phyloP scores from a whole-genome alignment of 2,113 vertebrate species.

The Clupea harengus region DNA sequence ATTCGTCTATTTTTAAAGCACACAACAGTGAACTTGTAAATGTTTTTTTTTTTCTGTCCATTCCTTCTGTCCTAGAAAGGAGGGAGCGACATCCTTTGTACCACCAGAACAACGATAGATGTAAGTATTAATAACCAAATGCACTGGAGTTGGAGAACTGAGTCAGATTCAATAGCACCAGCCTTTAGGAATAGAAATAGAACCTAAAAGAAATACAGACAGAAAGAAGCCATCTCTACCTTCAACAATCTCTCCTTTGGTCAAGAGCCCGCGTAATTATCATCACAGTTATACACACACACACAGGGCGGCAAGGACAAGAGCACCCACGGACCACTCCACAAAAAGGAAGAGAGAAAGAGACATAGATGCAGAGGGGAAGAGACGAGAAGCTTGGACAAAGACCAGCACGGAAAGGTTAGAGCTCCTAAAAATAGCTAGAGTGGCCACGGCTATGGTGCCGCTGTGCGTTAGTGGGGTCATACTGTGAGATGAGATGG shows the following conservation, averaged over 20 bases:
- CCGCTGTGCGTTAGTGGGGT: not conserved
- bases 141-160: not conserved
- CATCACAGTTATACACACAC: constrained; percentile 25
- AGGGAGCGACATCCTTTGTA: not conserved
- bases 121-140: not conserved
- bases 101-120: not conserved
- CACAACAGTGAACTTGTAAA: not conserved
- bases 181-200: not conserved
- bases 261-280: constrained; percentile 63
- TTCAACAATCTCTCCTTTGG: constrained; percentile 61
- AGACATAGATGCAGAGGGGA: not conserved
- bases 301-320: not conserved
- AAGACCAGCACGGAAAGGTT: constrained; percentile 36
- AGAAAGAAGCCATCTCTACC: constrained; percentile 30
- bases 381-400: constrained; percentile 17
- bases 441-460: not conserved
- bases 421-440: constrained; percentile 45
- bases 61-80: not conserved
- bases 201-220: not conserved
- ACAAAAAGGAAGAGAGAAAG: not conserved
- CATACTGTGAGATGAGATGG: not conserved
- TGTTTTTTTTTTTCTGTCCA: not conserved
- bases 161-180: not conserved
- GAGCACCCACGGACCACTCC: constrained; percentile 29
- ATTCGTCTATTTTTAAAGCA: not conserved